phyloP scores from a whole-genome alignment of 30 jellyfish, hydroid and myxozoan genomes.

The Chrysaora quinquecirrha region DNA sequence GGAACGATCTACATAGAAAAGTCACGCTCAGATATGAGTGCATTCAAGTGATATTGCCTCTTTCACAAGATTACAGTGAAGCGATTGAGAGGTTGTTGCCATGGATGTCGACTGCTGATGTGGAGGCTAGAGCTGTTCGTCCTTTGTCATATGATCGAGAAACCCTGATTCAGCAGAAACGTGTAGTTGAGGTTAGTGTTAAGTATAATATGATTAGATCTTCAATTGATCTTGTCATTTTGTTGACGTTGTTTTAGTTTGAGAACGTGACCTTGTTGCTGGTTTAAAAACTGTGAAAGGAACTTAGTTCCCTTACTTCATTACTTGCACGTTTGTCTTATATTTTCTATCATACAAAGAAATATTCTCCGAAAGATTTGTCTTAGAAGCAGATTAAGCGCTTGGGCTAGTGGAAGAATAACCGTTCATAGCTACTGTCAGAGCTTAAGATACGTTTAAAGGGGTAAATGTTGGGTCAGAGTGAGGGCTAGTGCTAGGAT shows the following conservation, averaged over 20 bases:
- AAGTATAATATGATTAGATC: neutral
- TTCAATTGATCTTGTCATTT: neutral
- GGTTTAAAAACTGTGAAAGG: too few species aligned
- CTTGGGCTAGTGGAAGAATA: too few species aligned
- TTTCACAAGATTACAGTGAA: slow-evolving; percentile 56
- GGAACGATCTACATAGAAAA: slow-evolving; percentile 54
- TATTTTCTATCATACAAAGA: too few species aligned
- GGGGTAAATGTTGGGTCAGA: too few species aligned
- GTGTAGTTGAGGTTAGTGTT: slow-evolving; percentile 74
- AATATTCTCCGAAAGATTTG: too few species aligned
- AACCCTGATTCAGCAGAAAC: slow-evolving; percentile 66
- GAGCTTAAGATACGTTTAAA: too few species aligned
- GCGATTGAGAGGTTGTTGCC: slow-evolving; percentile 64
- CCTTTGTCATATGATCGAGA: slow-evolving; percentile 60
- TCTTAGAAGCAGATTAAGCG: too few species aligned
- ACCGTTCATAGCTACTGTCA: too few species aligned
- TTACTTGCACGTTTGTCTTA: too few species aligned
- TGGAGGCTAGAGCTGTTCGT: slow-evolving; percentile 41
- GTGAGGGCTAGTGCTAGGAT: too few species aligned
- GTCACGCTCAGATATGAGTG: slow-evolving; percentile 72
- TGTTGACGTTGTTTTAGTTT: too few species aligned
- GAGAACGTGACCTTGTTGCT: neutral
- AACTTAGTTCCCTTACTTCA: too few species aligned
- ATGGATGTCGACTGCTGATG: slow-evolving; percentile 79
- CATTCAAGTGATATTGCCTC: slow-evolving; percentile 75